These are phyloP conservation scores for Brenthis ino DNA, from an alignment of 2,888 invertebrate species.

Conservation along the genomic window DNA sequence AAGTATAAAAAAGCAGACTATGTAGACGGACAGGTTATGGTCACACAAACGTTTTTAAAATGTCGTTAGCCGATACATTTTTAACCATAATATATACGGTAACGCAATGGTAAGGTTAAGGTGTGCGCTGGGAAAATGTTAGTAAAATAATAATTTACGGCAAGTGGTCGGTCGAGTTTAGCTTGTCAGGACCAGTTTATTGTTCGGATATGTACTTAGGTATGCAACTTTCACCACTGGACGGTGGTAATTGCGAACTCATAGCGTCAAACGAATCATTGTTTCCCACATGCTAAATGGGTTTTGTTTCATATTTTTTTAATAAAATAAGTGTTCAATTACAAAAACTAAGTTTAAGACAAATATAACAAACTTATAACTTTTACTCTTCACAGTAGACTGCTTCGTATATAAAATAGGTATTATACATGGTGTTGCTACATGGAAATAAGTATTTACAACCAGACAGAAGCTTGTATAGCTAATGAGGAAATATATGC, in stretches of 20 bases:
- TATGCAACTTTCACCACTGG: slow-evolving; percentile 58
- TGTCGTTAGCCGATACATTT: slow-evolving; percentile 1
- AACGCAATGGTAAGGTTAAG: slow-evolving; percentile 23
- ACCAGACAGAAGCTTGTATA: too few species aligned
- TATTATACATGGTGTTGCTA: too few species aligned
- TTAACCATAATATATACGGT: slow-evolving; percentile 8
- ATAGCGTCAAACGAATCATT: slow-evolving; percentile 45
- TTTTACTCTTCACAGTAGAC: too few species aligned
- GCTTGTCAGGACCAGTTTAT: slow-evolving; percentile 61
- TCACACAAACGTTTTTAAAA: not conserved
- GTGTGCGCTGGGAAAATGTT: slow-evolving; percentile 43
- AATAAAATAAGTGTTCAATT: not conserved
- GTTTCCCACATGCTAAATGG: slow-evolving; percentile 32
- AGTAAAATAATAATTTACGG: slow-evolving; percentile 53
- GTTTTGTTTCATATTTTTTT: not conserved
- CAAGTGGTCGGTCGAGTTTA: slow-evolving; percentile 51
- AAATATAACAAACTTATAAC: too few species aligned
- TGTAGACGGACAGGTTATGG: not conserved
- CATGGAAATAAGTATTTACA: too few species aligned
- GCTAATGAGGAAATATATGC: too few species aligned
- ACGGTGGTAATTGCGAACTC: slow-evolving; percentile 47
- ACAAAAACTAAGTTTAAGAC: not conserved
- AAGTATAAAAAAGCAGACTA: not conserved
- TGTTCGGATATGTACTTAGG: slow-evolving; percentile 56
- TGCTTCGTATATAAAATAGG: too few species aligned